A percentile compares a stretch with the other conserved stretches of the same genome.
These are phyloP conservation scores for Mirza zaza DNA, from an alignment of 2,113 vertebrate genomes.

Conservation along the genomic window DNA sequence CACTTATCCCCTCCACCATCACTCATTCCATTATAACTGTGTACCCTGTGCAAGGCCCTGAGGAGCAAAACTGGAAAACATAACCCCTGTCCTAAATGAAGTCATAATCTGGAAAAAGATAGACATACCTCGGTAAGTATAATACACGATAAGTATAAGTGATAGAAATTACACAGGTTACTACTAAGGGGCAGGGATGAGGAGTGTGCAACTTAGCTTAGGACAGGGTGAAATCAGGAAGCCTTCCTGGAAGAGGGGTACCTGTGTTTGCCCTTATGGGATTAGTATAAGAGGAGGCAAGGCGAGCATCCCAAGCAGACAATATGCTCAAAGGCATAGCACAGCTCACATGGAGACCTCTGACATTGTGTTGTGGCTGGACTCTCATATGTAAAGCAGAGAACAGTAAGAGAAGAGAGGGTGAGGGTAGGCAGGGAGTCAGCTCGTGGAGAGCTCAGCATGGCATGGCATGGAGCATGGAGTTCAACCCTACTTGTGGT, in stretches of 20 bases:
- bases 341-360: not conserved
- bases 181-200: not conserved
- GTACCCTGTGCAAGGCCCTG: not conserved
- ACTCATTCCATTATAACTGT: not conserved
- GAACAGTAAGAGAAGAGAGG: not conserved
- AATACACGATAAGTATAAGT: not conserved
- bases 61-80: not conserved
- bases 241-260: not conserved
- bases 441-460: not conserved
- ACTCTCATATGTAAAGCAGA: not conserved
- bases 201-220: not conserved
- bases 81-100: not conserved
- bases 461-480: not conserved
- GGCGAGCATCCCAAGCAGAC: not conserved
- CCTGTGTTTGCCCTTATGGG: not conserved
- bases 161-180: not conserved
- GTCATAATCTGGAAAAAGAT: not conserved
- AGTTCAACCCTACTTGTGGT: not conserved
- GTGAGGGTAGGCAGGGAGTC: not conserved
- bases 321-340: not conserved
- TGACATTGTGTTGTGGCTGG: not conserved
- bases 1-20: not conserved
- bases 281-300: not conserved
- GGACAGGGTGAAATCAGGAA: not conserved
- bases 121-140: not conserved